Evolutionary conservation across 2,888 invertebrate species (phyloP), one percentile per base, ranked within the genome.

Genomic region (Carcina quercana): DNA sequence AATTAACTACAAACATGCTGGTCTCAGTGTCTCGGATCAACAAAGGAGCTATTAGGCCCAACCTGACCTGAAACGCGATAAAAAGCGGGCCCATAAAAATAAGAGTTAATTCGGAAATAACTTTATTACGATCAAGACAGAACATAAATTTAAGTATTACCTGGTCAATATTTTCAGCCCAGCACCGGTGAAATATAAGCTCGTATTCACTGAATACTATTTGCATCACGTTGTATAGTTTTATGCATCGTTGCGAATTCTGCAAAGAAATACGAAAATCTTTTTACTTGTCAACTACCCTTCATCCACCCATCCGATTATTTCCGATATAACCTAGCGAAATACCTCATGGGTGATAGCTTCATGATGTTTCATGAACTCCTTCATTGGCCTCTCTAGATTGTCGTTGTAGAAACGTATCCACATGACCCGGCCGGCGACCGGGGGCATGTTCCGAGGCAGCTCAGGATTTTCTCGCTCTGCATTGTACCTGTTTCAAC

Each of bases 201-300:
- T 95, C 95, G 54, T 91, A 95, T 57, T 94, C 93, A 11, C 92
- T 86, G 40, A 95, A 89, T 2, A 94, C 93, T 37, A 89, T 89
- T 15, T 90, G 87, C 69, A 95, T 84, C 1, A 91, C 90, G 57
- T 95, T 95, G 59, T 90, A 95, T 30, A 91, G 80, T 52, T 91
- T 91, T 29, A 93, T 90, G 30, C 90, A 89, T 32, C 89, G 87
- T 59, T 91, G 92, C 3, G 90, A 89, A 49, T 89, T 89, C 61
- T 90, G 86, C 53, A 90, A 56, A 15, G n/a, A n/a, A n/a, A n/a
- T n/a, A n/a, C n/a, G n/a, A n/a, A n/a, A n/a, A n/a, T n/a, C n/a
- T n/a, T n/a, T n/a, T n/a, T n/a, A n/a, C n/a, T n/a, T n/a, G n/a
- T n/a, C n/a, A n/a, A n/a, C n/a, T n/a, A n/a, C n/a, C n/a, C n/a